These are phyloP conservation scores for Crypturellus undulatus DNA, from an alignment of 2,113 vertebrate genomes.

Conservation along the genomic window DNA sequence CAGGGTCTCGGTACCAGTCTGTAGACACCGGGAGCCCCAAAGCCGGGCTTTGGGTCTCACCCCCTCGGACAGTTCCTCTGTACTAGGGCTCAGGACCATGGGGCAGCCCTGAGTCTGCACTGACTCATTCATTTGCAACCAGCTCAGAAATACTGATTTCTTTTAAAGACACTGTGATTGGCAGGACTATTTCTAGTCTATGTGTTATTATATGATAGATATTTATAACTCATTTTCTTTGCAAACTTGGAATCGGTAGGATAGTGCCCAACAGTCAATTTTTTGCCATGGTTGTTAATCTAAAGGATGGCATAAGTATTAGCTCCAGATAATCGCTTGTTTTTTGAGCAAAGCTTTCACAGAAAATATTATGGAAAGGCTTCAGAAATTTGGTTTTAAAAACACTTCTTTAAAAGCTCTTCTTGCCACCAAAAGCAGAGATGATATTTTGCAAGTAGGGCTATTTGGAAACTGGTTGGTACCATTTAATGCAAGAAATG, in stretches of 20 bases:
- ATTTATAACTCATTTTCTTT: slow-evolving; percentile 30
- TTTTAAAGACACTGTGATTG: slow-evolving; percentile 42
- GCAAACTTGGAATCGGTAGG: background rate
- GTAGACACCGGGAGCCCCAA: background rate
- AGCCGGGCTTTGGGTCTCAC: background rate
- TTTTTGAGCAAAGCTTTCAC: slow-evolving; percentile 31
- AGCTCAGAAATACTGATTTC: slow-evolving; percentile 1
- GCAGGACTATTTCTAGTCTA: background rate
- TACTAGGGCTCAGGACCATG: too few species aligned
- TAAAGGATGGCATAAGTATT: slow-evolving; percentile 16
- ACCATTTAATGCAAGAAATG: slow-evolving; percentile 40
- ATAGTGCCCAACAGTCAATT: slow-evolving; percentile 33
- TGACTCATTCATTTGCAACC: background rate
- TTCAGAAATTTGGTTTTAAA: background rate
- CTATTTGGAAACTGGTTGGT: slow-evolving; percentile 30
- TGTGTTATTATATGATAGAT: background rate
- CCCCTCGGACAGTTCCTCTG: background rate
- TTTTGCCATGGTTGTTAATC: slow-evolving; percentile 44
- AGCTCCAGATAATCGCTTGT: slow-evolving; percentile 34
- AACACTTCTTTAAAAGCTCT: background rate
- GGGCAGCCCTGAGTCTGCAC: background rate
- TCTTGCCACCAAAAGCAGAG: background rate
- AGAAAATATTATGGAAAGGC: background rate
- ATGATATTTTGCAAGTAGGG: slow-evolving; percentile 36
- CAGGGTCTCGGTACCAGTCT: background rate